These are phyloP conservation scores for Mionectes olivaceus DNA, from an alignment of 2,797 vertebrate species.

Conservation along the genomic window DNA sequence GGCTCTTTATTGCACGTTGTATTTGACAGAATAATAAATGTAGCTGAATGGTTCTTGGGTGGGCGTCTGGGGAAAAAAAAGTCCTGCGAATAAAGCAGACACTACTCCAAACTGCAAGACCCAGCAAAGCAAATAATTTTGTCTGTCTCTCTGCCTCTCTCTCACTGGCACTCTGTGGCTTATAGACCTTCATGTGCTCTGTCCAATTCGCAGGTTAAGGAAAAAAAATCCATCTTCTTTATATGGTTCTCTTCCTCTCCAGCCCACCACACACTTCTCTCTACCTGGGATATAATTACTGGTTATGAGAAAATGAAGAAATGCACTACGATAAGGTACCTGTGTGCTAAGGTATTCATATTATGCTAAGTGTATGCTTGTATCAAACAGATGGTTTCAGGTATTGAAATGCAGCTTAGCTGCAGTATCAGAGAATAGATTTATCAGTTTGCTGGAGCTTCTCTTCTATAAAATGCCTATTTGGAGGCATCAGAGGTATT, in stretches of 20 bases:
- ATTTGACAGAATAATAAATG: conserved; percentile 72
- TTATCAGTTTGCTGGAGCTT: conserved; percentile 52
- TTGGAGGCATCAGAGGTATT: conserved; percentile 59
- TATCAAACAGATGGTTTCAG: conserved; percentile 55
- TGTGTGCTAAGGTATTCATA: conserved; percentile 13
- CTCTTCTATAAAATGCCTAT: conserved; percentile 51
- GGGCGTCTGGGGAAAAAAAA: conserved; percentile 57
- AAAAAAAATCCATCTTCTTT: conserved; percentile 7
- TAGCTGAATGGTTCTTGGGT: conserved; percentile 47
- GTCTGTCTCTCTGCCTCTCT: conserved; percentile 28
- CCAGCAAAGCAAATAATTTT: conserved; percentile 63
- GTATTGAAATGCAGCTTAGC: conserved; percentile 38
- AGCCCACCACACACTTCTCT: not conserved
- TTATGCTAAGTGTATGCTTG: conserved; percentile 18
- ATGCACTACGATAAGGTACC: not conserved
- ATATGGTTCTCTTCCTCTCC: not conserved
- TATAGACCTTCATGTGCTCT: conserved; percentile 17
- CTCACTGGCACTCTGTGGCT: conserved; percentile 22
- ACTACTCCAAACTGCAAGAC: conserved; percentile 46
- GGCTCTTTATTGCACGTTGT: conserved; percentile 70
- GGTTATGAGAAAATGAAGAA: conserved; percentile 38
- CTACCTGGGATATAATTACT: conserved; percentile 15
- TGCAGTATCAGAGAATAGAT: conserved; percentile 44
- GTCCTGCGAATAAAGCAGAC: conserved; percentile 33
- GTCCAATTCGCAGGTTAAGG: conserved; percentile 13